Percentiles rank a stretch among this genome's conserved stretches.
Evolutionary conservation across 2,113 vertebrate genomes (phyloP).

Genomic region (Emberiza fucata): DNA sequence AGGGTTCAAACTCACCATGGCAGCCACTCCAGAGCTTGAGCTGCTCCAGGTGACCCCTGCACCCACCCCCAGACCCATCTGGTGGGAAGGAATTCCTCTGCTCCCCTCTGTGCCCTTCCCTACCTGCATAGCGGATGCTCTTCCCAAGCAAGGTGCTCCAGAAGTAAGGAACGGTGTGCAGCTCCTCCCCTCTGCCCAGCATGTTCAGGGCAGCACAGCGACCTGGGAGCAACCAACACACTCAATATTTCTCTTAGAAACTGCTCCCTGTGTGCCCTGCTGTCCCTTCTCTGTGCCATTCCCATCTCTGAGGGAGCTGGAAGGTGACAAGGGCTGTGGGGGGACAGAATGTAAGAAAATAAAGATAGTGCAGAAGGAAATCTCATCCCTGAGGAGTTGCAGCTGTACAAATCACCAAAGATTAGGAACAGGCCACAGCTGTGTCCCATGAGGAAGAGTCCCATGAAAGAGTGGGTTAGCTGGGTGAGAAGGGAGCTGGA

Average conservation of each 20-base stretch:
- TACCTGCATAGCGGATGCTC: slow-evolving; percentile 83
- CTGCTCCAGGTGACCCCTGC: neutral
- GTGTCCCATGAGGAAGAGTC: too few species aligned
- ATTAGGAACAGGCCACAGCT: too few species aligned
- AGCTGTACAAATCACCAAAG: too few species aligned
- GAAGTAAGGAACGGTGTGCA: slow-evolving; percentile 84
- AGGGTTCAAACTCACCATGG: fast-evolving
- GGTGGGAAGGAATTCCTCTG: neutral
- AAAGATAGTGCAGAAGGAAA: too few species aligned
- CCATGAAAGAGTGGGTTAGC: too few species aligned
- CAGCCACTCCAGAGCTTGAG: neutral
- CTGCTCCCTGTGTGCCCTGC: neutral
- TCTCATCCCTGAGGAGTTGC: too few species aligned
- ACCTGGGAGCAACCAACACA: slow-evolving; percentile 59
- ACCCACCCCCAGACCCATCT: neutral
- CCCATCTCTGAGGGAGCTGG: neutral
- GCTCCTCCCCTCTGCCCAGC: slow-evolving; percentile 66
- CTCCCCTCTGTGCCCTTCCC: neutral
- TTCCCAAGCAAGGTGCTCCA: slow-evolving; percentile 83
- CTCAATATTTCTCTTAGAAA: neutral
- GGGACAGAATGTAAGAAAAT: too few species aligned
- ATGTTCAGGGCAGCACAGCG: slow-evolving; percentile 83
- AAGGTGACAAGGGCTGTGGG: fast-evolving
- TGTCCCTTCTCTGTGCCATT: neutral
- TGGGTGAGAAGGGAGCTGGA: too few species aligned